Base-by-base conservation (phyloP, 2,797 vertebrate species). In the Pyrocephalus nanus region DNA sequence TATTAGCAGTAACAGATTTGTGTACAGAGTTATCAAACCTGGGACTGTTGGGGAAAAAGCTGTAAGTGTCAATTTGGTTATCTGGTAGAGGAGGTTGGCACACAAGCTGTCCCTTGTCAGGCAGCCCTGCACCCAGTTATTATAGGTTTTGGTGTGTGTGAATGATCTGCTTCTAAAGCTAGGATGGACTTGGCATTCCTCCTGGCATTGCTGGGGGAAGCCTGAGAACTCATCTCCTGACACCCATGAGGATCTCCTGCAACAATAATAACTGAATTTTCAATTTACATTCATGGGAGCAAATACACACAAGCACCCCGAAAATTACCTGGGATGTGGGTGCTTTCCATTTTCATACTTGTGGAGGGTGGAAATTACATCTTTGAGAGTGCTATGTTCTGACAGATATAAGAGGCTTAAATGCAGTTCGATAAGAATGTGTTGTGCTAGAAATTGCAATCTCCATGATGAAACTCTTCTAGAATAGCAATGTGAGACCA, bases 361-460 rank as follows among this genome's bases (percentile, higher is more conserved):
- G 10, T 34, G 3, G 12, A 88, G 16, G 21, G 17, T 67, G 19
- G 61, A 90, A 70, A 57, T 54, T 13, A 23, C 8, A 57, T 32
- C 29, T 86, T 27, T 38, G 6, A 50, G 13, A n/a, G 5, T 32
- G 13, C 16, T 26, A 18, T 25, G 26, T 6, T 80, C 48, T 71
- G 12, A 47, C 26, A 67, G 17, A 27, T 10, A 27, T 10, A 22
- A 86, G 14, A 85, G 14, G 45, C 6, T 83, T 64, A 64, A 64
- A 38, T 8, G 10, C 26, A 42, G 15, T 30, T 58, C 0, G 0
- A 11, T 19, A 42, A 60, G 45, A 87, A 50, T 12, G n/a, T 4
- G 5, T 4, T 26, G 5, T 72, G 47, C 19, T 34, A 73, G 40
- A 67, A 82, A 67, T 15, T 43, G 27, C 21, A 11, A 4, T 34